phyloP scores from a whole-genome alignment of 2,113 vertebrate genomes.

The Balaenoptera acutorostrata region DNA sequence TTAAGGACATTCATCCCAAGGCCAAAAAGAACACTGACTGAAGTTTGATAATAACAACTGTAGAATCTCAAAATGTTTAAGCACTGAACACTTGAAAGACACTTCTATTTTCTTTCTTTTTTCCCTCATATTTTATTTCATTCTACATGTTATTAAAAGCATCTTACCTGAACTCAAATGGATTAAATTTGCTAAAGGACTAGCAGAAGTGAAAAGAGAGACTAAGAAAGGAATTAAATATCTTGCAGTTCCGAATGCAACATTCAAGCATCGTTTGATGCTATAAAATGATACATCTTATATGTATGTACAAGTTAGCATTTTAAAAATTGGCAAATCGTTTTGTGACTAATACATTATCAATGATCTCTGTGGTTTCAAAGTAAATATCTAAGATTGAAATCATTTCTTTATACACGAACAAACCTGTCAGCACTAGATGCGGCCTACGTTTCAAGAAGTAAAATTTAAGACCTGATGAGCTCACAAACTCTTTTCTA shows the following conservation, averaged over 20 bases:
- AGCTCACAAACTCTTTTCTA: background rate
- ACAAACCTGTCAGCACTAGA: constrained; percentile 31
- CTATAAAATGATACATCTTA: background rate
- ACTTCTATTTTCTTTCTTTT: background rate
- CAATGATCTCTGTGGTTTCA: background rate
- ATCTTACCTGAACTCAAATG: background rate
- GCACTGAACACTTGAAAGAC: background rate
- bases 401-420: constrained; percentile 35
- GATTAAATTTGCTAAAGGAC: background rate
- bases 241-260: background rate
- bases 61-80: background rate
- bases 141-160: background rate
- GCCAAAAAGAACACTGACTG: background rate
- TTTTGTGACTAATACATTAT: constrained; percentile 39
- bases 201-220: background rate
- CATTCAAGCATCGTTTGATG: background rate
- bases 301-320: background rate
- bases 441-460: background rate
- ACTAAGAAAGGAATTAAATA: background rate
- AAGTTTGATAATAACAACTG: background rate
- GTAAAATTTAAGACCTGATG: background rate
- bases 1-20: background rate
- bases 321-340: background rate
- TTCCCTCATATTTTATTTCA: background rate
- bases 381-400: constrained; percentile 10